Evolutionary conservation across 1,140 invertebrate species (phyloP).

Genomic region (Pteromalus puparum): DNA sequence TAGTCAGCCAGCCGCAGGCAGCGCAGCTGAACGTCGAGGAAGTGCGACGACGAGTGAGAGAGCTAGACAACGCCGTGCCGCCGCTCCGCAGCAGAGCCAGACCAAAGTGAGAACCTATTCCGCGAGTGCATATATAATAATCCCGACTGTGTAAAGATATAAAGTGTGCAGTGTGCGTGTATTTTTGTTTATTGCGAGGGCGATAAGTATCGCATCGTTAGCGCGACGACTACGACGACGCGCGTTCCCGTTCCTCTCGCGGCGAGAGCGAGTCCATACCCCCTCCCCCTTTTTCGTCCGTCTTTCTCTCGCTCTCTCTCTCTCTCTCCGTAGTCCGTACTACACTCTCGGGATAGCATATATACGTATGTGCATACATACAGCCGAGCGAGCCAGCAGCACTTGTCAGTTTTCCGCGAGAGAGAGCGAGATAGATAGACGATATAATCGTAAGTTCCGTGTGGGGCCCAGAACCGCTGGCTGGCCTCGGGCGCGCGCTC

Average conservation of each 20-base stretch:
- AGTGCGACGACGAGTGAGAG: not conserved
- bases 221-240: not conserved
- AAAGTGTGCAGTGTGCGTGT: not conserved
- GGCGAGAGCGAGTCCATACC: too few species aligned
- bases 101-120: not conserved
- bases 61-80: not conserved
- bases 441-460: not conserved
- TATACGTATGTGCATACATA: not conserved
- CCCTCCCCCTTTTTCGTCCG: not conserved
- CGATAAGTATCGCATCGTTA: not conserved
- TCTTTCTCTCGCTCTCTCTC: not conserved
- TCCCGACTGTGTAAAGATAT: not conserved
- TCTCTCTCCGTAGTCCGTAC: too few species aligned
- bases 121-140: not conserved
- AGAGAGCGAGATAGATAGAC: not conserved
- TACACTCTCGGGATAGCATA: not conserved
- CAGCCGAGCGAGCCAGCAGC: not conserved
- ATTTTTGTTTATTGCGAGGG: not conserved
- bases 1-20: too few species aligned
- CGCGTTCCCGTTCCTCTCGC: not conserved
- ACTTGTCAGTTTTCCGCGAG: slow-evolving; percentile 45
- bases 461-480: slow-evolving; percentile 23
- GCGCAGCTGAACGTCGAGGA: not conserved
- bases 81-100: not conserved
- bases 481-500: slow-evolving; percentile 25